Percentiles rank a stretch among this genome's conserved stretches.
These are phyloP conservation scores for Sinelater perroti DNA, from an alignment of 2,888 invertebrate species.

Conservation along the genomic window DNA sequence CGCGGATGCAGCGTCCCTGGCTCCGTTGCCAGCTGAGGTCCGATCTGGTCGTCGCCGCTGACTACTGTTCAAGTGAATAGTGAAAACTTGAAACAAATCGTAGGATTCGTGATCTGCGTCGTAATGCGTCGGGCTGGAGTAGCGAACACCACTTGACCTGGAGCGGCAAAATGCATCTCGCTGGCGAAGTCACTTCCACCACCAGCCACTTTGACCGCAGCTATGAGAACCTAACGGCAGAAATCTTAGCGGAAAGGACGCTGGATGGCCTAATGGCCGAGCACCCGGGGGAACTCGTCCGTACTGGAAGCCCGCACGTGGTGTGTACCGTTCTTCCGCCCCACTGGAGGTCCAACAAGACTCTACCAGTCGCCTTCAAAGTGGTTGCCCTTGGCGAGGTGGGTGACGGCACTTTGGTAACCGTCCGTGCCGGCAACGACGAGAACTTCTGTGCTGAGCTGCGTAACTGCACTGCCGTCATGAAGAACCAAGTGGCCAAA, in stretches of 20 bases:
- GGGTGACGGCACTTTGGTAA: slow-evolving; percentile 95
- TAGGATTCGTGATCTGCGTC: no score
- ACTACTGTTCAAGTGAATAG: no score
- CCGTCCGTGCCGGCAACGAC: slow-evolving; percentile 96
- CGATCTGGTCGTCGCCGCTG: no score
- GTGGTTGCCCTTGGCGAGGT: slow-evolving; percentile 95
- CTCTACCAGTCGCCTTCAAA: slow-evolving; percentile 95
- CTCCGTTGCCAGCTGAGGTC: slow-evolving; percentile 45
- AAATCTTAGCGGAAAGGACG: slow-evolving; percentile 87
- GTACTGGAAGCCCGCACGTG: slow-evolving; percentile 93
- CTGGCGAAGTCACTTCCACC: slow-evolving; percentile 80
- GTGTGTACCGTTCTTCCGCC: slow-evolving; percentile 94
- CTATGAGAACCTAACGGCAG: slow-evolving; percentile 81
- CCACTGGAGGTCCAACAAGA: slow-evolving; percentile 99
- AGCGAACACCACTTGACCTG: slow-evolving; percentile 35
- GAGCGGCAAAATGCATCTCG: slow-evolving; percentile 74
- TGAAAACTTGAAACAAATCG: no score
- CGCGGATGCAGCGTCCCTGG: slow-evolving; percentile 43
- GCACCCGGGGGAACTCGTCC: slow-evolving; percentile 90
- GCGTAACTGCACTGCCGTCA: slow-evolving; percentile 92
- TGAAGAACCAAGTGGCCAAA: slow-evolving; percentile 99
- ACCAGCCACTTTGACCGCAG: slow-evolving; percentile 62
- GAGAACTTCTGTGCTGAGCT: slow-evolving; percentile 97
- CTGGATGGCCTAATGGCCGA: slow-evolving; percentile 87
- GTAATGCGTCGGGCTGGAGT: slow-evolving; percentile 36